Conservation (phyloP, 2,797 vertebrate genomes). For the Tachyglossus aculeatus region DNA sequence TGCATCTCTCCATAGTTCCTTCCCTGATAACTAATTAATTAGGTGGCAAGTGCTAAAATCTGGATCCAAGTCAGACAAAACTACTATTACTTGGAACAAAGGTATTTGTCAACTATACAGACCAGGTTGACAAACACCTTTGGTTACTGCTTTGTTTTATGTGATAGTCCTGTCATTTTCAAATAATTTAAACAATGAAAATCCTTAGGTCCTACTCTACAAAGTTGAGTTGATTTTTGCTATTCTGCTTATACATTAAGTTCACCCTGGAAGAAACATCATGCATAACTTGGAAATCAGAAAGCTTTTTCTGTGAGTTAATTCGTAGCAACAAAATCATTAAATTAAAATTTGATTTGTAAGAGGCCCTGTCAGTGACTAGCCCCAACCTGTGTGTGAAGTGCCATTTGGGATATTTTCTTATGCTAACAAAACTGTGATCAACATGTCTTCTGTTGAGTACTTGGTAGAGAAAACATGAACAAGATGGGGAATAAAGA, state of each 20-base stretch:
- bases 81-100: conserved; percentile 44
- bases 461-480: not conserved
- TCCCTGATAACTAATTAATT: conserved; percentile 60
- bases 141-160: not conserved
- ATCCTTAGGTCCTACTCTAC: not conserved
- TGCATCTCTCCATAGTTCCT: conserved; percentile 31
- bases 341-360: conserved; percentile 14
- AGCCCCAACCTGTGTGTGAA: conserved; percentile 7
- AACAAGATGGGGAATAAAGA: conserved; percentile 15
- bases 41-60: conserved; percentile 54
- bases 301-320: not conserved
- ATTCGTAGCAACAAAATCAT: not conserved
- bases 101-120: conserved; percentile 35
- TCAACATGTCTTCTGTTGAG: conserved; percentile 16
- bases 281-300: conserved; percentile 13
- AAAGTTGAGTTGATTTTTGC: conserved; percentile 12
- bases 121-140: conserved; percentile 27
- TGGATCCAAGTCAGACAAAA: conserved; percentile 33
- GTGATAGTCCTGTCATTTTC: conserved; percentile 16
- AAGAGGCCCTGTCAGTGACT: not conserved
- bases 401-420: not conserved
- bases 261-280: conserved; percentile 1
- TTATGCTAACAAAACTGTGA: not conserved
- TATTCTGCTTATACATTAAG: conserved; percentile 5
- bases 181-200: conserved; percentile 20